Base-by-base conservation (phyloP, 2,113 vertebrate genomes). In the Microtus ochrogaster region DNA sequence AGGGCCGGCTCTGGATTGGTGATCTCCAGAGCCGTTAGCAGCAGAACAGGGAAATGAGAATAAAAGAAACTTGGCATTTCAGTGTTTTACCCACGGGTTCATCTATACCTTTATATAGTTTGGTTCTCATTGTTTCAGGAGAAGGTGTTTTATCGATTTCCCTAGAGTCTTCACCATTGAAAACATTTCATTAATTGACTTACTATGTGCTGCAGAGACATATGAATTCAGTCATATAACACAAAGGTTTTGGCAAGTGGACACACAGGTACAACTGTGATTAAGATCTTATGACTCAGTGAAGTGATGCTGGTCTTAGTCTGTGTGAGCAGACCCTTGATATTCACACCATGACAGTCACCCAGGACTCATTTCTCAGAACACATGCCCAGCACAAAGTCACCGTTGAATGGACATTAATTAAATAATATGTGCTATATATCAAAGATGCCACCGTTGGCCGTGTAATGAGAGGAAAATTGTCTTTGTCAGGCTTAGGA, bases 71-170 rank as follows among this genome's bases (percentile, higher is more conserved):
- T 41, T 93, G 36, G 21, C 5, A 72, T 82, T 85, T 94, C 84
- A 91, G 55, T 47, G 77, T 94, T 93, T 94, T 58, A 68, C 58
- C 52, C 85, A 82, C 19, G 61, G 61, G 58, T 93, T 83, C 63
- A 21, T 68, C 92, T 92, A 44, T n/a, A 77, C 73, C 33, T 19
- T 94, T 95, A 49, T 63, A 70, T 89, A 58, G 44, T 92, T 82
- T 77, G 58, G 36, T 41, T 95, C 39, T 95, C 89, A 85, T 92
- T 96, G 70, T 90, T 88, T 94, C 47, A 91, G 91, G 47, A 74
- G 24, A 85, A 82, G 73, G 74, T 91, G 41, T 33, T 91, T 89
- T 89, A 47, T 52, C 65, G 28, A 44, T 5, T 83, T 82, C 87
- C 72, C 44, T 83, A 78, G 61, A 14, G 13, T 9, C 44, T 79